These are phyloP conservation scores for Pycnonotus jocosus DNA, from an alignment of 2,113 vertebrate species.

Conservation along the genomic window DNA sequence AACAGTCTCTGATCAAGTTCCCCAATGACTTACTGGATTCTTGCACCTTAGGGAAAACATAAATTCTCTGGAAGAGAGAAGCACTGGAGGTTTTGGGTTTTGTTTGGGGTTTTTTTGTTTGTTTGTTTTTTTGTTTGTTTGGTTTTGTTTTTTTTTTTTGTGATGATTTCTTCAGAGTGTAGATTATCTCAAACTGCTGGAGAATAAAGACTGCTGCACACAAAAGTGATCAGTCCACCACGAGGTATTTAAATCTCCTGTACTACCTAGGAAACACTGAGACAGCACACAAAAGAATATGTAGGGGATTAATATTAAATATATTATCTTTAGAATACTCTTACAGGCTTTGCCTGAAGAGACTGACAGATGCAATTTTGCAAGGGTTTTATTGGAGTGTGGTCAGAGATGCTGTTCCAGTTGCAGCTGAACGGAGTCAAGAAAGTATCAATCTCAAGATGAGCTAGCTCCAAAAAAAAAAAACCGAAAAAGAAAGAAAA, in stretches of 20 bases:
- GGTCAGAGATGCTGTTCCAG: background rate
- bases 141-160: background rate
- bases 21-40: background rate
- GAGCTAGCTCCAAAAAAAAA: background rate
- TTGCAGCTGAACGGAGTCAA: slow-evolving; percentile 20
- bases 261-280: background rate
- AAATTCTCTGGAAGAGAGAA: background rate
- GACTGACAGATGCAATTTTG: background rate
- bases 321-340: background rate
- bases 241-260: background rate
- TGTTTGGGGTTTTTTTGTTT: too few species aligned
- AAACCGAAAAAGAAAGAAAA: background rate
- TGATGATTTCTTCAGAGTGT: background rate
- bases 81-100: background rate
- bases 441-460: slow-evolving; percentile 16
- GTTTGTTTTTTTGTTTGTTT: too few species aligned
- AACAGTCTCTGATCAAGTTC: background rate
- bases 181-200: background rate
- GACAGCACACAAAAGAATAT: background rate
- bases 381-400: background rate
- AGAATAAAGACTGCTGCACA: background rate
- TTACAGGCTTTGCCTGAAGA: background rate
- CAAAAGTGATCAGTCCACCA: background rate
- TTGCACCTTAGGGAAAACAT: background rate
- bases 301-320: background rate